Percentiles rank a stretch among this genome's conserved stretches.
phyloP scores from a whole-genome alignment of 2,113 vertebrate species.

The Macrotis lagotis region DNA sequence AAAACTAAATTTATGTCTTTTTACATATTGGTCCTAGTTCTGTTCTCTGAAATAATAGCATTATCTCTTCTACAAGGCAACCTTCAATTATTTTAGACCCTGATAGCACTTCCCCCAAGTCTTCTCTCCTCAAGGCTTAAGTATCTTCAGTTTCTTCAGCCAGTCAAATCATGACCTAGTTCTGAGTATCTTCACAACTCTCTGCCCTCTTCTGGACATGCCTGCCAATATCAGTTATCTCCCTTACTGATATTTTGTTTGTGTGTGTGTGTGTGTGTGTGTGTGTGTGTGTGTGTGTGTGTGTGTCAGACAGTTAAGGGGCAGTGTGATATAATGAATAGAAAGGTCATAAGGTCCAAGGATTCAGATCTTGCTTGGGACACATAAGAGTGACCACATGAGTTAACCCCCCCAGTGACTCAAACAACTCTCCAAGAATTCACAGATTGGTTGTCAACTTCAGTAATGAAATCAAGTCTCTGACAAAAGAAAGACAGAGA shows the following conservation, averaged over 20 bases:
- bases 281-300: too few species aligned
- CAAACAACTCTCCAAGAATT: background rate
- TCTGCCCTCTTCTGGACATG: background rate
- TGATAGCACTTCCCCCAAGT: background rate
- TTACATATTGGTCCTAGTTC: background rate
- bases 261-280: background rate
- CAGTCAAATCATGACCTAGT: background rate
- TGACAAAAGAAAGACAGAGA: background rate
- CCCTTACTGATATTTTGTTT: background rate
- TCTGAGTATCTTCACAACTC: background rate
- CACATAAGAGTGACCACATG: background rate
- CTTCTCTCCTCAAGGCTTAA: background rate
- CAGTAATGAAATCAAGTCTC: background rate
- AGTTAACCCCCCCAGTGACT: background rate
- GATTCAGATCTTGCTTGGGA: background rate
- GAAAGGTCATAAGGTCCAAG: background rate
- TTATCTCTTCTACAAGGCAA: background rate
- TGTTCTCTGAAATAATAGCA: background rate
- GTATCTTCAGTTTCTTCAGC: background rate
- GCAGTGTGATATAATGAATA: background rate
- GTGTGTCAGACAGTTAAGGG: background rate
- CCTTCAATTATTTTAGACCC: background rate
- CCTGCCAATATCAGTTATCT: background rate
- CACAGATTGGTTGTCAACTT: background rate
- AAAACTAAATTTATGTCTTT: background rate